Percentiles rank a stretch among this genome's conserved stretches.
Evolutionary conservation across 2,113 vertebrate species (phyloP).

Genomic region (Siphamia tubifer): DNA sequence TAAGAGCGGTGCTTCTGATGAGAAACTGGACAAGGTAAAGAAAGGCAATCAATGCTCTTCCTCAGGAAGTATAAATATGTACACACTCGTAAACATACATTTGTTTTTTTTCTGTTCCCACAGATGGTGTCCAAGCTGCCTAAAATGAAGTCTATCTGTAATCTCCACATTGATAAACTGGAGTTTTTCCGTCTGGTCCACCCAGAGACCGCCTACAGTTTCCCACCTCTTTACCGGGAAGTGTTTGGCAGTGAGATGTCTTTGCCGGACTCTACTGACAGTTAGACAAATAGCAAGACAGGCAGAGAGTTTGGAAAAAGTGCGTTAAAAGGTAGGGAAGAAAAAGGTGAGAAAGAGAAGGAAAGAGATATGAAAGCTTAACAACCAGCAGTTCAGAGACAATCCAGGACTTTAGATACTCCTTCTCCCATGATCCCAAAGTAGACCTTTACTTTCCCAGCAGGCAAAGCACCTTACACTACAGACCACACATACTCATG

Average conservation of each 20-base stretch:
- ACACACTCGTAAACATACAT: not conserved
- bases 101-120: not conserved
- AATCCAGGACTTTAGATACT: conserved; percentile 73
- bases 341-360: conserved; percentile 56
- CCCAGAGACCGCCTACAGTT: conserved; percentile 87
- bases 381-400: conserved; percentile 73
- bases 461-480: conserved; percentile 76
- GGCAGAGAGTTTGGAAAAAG: conserved; percentile 27
- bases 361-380: conserved; percentile 60
- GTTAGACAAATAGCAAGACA: conserved; percentile 69
- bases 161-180: conserved; percentile 90
- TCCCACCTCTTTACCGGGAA: conserved; percentile 90
- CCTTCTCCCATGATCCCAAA: conserved; percentile 65
- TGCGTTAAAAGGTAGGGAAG: conserved; percentile 49
- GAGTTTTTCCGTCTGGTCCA: conserved; percentile 91
- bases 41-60: not conserved
- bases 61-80: not conserved
- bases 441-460: conserved; percentile 68
- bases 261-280: conserved; percentile 80
- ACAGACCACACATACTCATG: conserved; percentile 67
- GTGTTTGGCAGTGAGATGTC: conserved; percentile 88
- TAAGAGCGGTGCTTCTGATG: conserved; percentile 81
- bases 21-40: conserved; percentile 88
- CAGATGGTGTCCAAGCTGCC: conserved; percentile 91
- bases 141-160: conserved; percentile 90